Base-by-base conservation (phyloP, 1,140 invertebrate species). In the Drosophila jambulina region DNA sequence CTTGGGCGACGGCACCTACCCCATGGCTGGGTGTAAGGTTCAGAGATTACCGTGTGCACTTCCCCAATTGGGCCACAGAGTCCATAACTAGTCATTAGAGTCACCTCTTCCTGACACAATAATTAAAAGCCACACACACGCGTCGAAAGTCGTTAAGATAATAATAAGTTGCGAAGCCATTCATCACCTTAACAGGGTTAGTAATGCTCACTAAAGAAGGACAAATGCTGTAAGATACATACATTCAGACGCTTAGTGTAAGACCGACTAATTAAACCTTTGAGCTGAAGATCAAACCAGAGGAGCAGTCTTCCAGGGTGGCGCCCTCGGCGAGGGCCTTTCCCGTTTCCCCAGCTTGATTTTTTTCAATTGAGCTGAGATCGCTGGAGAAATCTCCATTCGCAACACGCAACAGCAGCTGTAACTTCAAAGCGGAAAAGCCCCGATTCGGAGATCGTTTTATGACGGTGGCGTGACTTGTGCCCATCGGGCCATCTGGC, bases 381-480 rank as follows among this genome's bases (percentile, higher is more conserved):
- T 58, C 62, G 54, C n/a, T 29, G 54, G 12, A 60, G 61, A 71
- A 84, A 80, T 77, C 68, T 64, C 48, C 56, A 58, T 61, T 67
- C 45, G 43, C 57, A 71, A 76, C 77, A 71, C 72, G 54, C 67
- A 76, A 69, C 58, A 45, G 62, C 63, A 29, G 46, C 63, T 70
- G 67, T 68, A 70, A 74, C 68, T 74, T 74, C 70, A 74, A 74
- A 74, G 70, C 27, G 70, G 36, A 74, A 59, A 75, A 67, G 57
- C 67, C 71, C 69, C 70, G 61, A 65, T 64, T 80, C 49, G 27
- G 12, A 32, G 60, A 51, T 63, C 48, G 45, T 48, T 81, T 85
- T 82, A 88, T 88, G 75, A 54, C 62, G 85, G 85, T 88, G 88
- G 85, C 85, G 85, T 88, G 85, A 88, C 85, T 90, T 56, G 43